A percentile compares a stretch with the other conserved stretches of the same genome.
These are phyloP conservation scores for Prunella fulvescens DNA, from an alignment of 2,113 vertebrate genomes.

Conservation along the genomic window DNA sequence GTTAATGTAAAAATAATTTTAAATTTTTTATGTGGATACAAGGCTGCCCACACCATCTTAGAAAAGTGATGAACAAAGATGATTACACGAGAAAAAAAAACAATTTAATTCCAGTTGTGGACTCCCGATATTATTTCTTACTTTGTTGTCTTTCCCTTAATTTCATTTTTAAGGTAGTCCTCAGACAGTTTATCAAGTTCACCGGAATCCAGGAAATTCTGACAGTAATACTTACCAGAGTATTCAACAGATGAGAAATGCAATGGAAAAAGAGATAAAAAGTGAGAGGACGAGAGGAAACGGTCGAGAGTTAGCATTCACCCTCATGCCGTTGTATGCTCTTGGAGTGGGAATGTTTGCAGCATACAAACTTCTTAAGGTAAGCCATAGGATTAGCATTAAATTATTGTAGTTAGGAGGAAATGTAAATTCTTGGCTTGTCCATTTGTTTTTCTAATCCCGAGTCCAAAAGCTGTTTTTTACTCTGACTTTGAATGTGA, in stretches of 20 bases:
- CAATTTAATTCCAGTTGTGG: background rate
- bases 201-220: conserved; percentile 35
- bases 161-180: conserved; percentile 34
- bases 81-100: background rate
- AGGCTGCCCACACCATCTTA: background rate
- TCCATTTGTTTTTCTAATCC: background rate
- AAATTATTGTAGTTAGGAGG: background rate
- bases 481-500: background rate
- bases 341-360: conserved; percentile 87
- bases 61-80: background rate
- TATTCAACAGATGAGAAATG: conserved; percentile 81
- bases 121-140: background rate
- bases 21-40: background rate
- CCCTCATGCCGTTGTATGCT: conserved; percentile 87
- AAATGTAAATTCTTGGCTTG: background rate
- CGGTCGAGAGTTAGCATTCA: conserved; percentile 84
- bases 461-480: background rate
- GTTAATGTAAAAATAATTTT: background rate
- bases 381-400: conserved; percentile 15
- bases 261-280: conserved; percentile 85
- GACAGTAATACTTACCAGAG: conserved; percentile 63
- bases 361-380: conserved; percentile 89
- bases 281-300: conserved; percentile 75
- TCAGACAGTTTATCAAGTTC: conserved; percentile 5
- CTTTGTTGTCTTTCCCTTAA: background rate